Evolutionary conservation across 2,888 invertebrate genomes (phyloP).

Genomic region (Sesia bembeciformis): DNA sequence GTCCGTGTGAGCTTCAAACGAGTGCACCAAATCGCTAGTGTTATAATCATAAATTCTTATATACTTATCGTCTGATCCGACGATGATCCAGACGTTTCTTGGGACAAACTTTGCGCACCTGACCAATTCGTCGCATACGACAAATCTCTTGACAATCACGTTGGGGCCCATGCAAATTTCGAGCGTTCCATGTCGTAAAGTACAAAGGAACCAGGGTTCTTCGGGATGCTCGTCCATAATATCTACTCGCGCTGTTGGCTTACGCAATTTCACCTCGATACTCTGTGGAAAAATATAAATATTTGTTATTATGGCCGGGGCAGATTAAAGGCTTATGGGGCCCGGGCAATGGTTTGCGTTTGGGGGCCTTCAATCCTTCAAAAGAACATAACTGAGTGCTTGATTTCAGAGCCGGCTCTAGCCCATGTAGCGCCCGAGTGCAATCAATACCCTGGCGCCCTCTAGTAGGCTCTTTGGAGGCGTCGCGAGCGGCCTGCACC

Average conservation of each 20-base stretch:
- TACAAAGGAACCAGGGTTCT: conserved; percentile 96
- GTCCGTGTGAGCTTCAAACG: conserved; percentile 95
- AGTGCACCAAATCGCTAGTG: conserved; percentile 90
- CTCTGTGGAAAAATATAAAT: too few relatives aligned
- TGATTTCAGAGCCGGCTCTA: too few relatives aligned
- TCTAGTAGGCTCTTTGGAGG: too few relatives aligned
- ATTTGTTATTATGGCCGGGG: too few relatives aligned
- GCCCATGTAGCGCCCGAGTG: too few relatives aligned
- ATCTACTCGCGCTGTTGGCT: conserved; percentile 79
- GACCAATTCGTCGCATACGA: conserved; percentile 92
- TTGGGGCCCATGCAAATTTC: neutral
- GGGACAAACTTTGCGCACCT: conserved; percentile 91
- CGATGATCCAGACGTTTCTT: conserved; percentile 94
- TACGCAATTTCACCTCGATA: too few relatives aligned
- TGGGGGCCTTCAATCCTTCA: too few relatives aligned
- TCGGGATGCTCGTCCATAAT: conserved; percentile 92
- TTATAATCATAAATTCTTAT: conserved; percentile 96
- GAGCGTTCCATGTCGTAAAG: conserved; percentile 81
- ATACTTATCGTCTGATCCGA: conserved; percentile 92
- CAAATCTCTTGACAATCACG: conserved; percentile 77
- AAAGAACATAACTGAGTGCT: too few relatives aligned
- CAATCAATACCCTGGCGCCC: too few relatives aligned
- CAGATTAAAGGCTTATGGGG: too few relatives aligned
- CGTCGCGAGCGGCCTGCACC: too few relatives aligned
- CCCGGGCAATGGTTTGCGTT: too few relatives aligned